Evolutionary conservation across 2,797 vertebrate genomes (phyloP).

Genomic region (Sebastes elongatus): DNA sequence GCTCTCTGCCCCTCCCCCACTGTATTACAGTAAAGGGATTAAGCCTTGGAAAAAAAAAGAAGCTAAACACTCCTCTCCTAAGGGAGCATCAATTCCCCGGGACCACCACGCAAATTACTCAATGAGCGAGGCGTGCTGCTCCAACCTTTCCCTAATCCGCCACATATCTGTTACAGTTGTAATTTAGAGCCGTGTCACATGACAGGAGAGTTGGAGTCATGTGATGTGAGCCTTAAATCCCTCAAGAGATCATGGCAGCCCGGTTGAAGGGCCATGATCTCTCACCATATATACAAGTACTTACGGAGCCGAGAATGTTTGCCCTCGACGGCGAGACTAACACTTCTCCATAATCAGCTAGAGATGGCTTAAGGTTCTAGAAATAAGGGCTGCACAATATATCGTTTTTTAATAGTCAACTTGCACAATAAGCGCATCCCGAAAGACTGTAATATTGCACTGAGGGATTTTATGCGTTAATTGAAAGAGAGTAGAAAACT

Average conservation of each 20-base stretch:
- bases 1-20: neutral
- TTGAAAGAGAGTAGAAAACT: too few relatives aligned
- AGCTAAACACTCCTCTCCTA: constrained; percentile 24
- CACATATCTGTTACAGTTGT: constrained; percentile 69
- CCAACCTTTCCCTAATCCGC: constrained; percentile 61
- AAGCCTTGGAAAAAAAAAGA: constrained; percentile 29
- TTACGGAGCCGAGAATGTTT: neutral
- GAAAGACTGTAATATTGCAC: too few relatives aligned
- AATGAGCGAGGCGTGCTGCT: constrained; percentile 38
- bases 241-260: constrained; percentile 28
- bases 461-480: too few relatives aligned
- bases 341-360: neutral
- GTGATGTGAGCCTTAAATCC: constrained; percentile 47
- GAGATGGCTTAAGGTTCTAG: neutral
- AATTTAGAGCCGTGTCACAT: constrained; percentile 64
- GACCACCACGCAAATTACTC: constrained; percentile 35
- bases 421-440: too few relatives aligned
- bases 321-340: neutral
- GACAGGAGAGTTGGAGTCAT: constrained; percentile 30
- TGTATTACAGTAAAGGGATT: constrained; percentile 12
- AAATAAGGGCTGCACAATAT: too few relatives aligned
- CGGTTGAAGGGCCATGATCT: neutral
- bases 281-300: constrained; percentile 8
- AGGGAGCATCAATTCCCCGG: constrained; percentile 46
- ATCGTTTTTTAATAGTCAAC: too few relatives aligned